Conservation (phyloP, 2,113 vertebrate species). For the Numida meleagris region DNA sequence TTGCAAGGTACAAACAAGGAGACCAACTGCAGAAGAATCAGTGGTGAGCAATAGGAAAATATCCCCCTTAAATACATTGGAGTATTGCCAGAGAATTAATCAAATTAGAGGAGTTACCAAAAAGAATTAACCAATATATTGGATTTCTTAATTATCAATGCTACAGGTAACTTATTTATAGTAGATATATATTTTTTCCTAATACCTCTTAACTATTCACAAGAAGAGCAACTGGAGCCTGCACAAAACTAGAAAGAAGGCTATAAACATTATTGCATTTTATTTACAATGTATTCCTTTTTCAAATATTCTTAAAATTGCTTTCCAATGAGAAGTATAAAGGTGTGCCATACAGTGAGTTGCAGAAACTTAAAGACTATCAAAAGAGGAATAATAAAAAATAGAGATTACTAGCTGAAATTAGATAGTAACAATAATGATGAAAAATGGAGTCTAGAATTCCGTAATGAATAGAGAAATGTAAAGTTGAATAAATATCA, state of each 20-base stretch:
- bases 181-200: slow-evolving; percentile 18
- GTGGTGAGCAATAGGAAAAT: slow-evolving; percentile 38
- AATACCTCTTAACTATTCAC: slow-evolving; percentile 23
- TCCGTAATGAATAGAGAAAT: neutral
- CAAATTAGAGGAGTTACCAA: too few relatives aligned
- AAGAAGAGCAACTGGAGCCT: slow-evolving; percentile 11
- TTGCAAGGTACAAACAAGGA: neutral
- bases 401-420: neutral
- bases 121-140: neutral
- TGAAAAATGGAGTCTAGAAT: neutral
- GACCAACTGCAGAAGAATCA: neutral
- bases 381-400: neutral
- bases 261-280: slow-evolving; percentile 29
- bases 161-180: slow-evolving; percentile 34
- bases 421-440: neutral
- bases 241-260: slow-evolving; percentile 14
- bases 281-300: slow-evolving; percentile 32
- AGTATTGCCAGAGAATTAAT: slow-evolving; percentile 28
- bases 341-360: neutral
- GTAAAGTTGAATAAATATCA: neutral
- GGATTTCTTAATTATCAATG: slow-evolving; percentile 10
- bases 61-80: neutral
- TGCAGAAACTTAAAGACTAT: neutral
- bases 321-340: neutral
- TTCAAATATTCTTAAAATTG: neutral